Evolutionary conservation across 2,888 invertebrate species (phyloP).

Genomic region (Cephonodes hylas): DNA sequence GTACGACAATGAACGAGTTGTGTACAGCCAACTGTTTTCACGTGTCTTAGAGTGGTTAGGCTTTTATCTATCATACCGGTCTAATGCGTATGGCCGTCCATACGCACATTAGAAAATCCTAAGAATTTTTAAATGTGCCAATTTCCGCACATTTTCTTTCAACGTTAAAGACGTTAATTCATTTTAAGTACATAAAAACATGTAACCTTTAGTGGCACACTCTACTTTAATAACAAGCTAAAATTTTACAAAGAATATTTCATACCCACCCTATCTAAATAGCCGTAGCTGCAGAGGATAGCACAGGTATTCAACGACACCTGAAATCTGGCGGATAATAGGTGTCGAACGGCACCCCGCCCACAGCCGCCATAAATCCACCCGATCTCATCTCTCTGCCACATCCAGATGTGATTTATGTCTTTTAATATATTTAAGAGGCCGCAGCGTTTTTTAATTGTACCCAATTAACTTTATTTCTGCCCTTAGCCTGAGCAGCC

Average conservation of each 20-base stretch:
- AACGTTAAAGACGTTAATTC: no score
- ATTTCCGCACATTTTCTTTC: no score
- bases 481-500: conserved; percentile 48
- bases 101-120: no score
- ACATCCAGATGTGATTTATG: conserved; percentile 40
- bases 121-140: no score
- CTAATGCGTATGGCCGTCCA: no score
- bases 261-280: background rate
- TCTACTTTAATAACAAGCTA: no score
- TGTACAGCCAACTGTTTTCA: no score
- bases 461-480: conserved; percentile 65
- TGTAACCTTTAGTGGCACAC: no score
- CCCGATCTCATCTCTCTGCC: conserved; percentile 20
- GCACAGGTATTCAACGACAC: background rate
- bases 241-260: background rate
- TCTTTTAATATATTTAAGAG: conserved; percentile 46
- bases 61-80: no score
- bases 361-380: conserved; percentile 21
- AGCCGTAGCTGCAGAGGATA: background rate
- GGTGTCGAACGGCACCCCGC: conserved; percentile 26
- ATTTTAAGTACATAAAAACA: no score
- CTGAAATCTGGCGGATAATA: background rate
- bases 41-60: no score
- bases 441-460: conserved; percentile 62
- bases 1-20: no score